Evolutionary conservation across 2,797 vertebrate genomes (phyloP), one percentile per base, ranked within the genome.

Genomic region (Coluber constrictor): DNA sequence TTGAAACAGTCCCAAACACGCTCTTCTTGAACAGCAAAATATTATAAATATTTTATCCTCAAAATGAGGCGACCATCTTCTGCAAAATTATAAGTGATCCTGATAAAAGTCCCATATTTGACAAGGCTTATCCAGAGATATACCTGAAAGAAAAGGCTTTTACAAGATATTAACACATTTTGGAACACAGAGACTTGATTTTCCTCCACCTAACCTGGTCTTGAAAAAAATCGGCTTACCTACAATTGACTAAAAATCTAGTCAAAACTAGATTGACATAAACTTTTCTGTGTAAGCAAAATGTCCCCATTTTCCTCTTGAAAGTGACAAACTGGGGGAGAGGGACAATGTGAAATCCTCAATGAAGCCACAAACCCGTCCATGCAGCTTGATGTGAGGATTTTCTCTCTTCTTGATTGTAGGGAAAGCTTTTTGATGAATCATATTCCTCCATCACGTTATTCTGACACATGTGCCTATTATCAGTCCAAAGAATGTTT

Each of bases 401-500:
- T 98, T 98, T 98, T 98, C 97, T 98, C 97, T 98, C 98, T 98
- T 98, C 98, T 98, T 98, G 97, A 97, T 97, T 97, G 98, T 97
- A 97, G 98, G 96, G 95, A 97, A 97, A 97, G 97, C 97, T 97
- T 96, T 93, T 96, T 98, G 98, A 98, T 97, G 98, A 98, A 98
- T 98, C 96, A 98, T 60, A 98, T 97, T 97, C 97, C 98, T 98
- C 98, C 98, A 96, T 98, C 98, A 98, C 94, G 98, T 98, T 98
- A 98, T 98, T 98, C 98, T 98, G 97, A 98, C 94, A 98, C 97
- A 98, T 97, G 98, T 97, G 98, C 98, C 98, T 98, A 98, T 96
- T 98, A 98, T 98, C 98, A 98, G 98, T 99, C 98, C 98, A 99
- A 98, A 98, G 98, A 99, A 98, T 97, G 98, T 98, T 99, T 99